Conservation (phyloP, 2,113 vertebrate genomes). For the Malaclemys terrapin region DNA sequence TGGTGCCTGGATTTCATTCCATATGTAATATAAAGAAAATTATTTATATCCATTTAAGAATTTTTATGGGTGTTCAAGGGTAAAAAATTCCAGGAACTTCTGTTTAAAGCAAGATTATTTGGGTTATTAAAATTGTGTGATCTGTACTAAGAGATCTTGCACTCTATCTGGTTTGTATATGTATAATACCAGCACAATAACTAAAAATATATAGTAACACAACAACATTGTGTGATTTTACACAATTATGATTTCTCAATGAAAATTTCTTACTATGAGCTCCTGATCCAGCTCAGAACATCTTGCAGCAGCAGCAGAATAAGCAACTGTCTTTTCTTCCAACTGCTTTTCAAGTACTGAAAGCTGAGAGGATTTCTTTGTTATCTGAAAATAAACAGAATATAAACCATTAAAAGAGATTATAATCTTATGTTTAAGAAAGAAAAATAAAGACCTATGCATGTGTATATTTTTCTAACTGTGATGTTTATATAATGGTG, state of each 20-base stretch:
- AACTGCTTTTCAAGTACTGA: conserved; percentile 89
- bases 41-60: background rate
- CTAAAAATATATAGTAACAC: background rate
- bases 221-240: background rate
- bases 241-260: background rate
- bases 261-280: conserved; percentile 82
- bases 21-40: background rate
- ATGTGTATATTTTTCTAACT: background rate
- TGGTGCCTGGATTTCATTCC: background rate
- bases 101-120: background rate
- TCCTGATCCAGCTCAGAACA: conserved; percentile 88
- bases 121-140: background rate
- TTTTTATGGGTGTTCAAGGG: background rate
- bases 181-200: background rate
- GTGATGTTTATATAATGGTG: background rate
- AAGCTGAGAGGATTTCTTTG: conserved; percentile 87
- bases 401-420: background rate
- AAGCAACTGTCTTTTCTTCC: conserved; percentile 89
- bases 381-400: conserved; percentile 81
- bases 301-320: conserved; percentile 83
- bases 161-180: background rate
- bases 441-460: background rate
- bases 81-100: background rate
- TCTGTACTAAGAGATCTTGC: conserved; percentile 21
- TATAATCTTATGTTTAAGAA: background rate